Evolutionary conservation across 2,113 vertebrate species (phyloP).

Genomic region (Athene cunicularia): DNA sequence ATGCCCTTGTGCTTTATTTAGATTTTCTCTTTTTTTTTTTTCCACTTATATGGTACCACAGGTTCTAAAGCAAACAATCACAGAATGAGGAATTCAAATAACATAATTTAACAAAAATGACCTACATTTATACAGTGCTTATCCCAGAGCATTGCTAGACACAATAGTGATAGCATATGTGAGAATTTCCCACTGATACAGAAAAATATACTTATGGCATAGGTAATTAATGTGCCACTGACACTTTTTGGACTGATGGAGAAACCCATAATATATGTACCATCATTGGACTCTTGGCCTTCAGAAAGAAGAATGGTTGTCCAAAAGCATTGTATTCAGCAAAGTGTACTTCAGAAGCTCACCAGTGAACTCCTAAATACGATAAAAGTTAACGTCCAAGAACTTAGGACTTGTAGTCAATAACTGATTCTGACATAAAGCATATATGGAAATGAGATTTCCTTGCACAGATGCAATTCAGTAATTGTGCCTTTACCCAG

Average conservation of each 20-base stretch:
- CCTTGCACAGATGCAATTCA: not conserved
- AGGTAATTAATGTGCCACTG: not conserved
- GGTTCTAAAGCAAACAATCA: not conserved
- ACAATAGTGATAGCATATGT: not conserved
- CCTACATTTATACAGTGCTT: not conserved
- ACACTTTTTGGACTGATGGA: not conserved
- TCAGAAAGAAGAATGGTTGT: not conserved
- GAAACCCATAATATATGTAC: not conserved
- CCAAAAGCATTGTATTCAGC: not conserved
- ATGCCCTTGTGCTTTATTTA: constrained; percentile 19
- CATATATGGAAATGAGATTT: not conserved
- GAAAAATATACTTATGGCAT: not conserved
- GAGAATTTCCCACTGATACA: not conserved
- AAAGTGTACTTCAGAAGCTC: not conserved
- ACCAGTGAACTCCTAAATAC: not conserved
- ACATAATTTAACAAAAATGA: not conserved
- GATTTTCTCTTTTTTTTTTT: not conserved
- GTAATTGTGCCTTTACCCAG: not conserved
- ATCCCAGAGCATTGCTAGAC: not conserved
- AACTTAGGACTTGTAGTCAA: not conserved
- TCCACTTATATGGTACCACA: not conserved
- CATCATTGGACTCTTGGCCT: not conserved
- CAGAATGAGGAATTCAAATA: not conserved
- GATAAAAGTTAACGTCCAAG: not conserved
- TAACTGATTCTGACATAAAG: not conserved